Evolutionary conservation across 2,797 vertebrate species (phyloP).

Genomic region (Alcedo quadribrachys): DNA sequence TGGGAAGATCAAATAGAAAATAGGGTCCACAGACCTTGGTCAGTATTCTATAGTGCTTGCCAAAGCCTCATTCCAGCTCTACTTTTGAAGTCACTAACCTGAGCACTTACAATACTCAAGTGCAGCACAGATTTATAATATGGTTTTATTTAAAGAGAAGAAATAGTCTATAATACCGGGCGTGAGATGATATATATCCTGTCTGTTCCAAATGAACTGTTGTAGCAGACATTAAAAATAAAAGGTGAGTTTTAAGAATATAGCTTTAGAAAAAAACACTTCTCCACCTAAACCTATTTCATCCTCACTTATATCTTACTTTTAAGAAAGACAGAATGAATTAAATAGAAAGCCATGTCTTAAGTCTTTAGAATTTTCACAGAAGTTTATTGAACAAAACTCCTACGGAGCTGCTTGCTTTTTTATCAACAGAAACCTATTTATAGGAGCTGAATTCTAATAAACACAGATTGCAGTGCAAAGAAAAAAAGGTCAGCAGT

Average conservation of each 20-base stretch:
- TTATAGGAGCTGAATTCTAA: slow-evolving; percentile 81
- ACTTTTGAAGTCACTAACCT: slow-evolving; percentile 54
- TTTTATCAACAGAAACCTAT: slow-evolving; percentile 75
- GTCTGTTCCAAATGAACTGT: slow-evolving; percentile 24
- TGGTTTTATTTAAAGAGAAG: slow-evolving; percentile 61
- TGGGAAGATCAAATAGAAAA: slow-evolving; percentile 39
- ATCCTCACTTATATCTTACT: slow-evolving; percentile 54
- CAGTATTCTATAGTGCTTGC: slow-evolving; percentile 28
- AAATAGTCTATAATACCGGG: slow-evolving; percentile 37
- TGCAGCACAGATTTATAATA: slow-evolving; percentile 55
- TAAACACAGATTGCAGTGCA: slow-evolving; percentile 80
- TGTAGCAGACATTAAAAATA: slow-evolving; percentile 50
- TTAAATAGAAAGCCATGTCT: slow-evolving; percentile 60
- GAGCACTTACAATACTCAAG: slow-evolving; percentile 24
- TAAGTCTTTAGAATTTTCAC: slow-evolving; percentile 66
- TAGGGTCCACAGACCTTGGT: not conserved
- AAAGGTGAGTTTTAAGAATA: slow-evolving; percentile 47
- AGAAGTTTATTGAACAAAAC: slow-evolving; percentile 59
- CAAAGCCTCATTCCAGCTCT: slow-evolving; percentile 29
- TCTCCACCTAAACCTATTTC: slow-evolving; percentile 51
- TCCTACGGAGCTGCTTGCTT: slow-evolving; percentile 53
- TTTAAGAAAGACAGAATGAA: slow-evolving; percentile 61
- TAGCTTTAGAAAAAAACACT: slow-evolving; percentile 35
- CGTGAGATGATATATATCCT: slow-evolving; percentile 31
- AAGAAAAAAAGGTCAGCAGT: slow-evolving; percentile 76